A percentile compares a stretch with the other conserved stretches of the same genome.
These are phyloP conservation scores for Rhamnusium bicolor DNA, from an alignment of 2,888 invertebrate genomes.

Conservation along the genomic window DNA sequence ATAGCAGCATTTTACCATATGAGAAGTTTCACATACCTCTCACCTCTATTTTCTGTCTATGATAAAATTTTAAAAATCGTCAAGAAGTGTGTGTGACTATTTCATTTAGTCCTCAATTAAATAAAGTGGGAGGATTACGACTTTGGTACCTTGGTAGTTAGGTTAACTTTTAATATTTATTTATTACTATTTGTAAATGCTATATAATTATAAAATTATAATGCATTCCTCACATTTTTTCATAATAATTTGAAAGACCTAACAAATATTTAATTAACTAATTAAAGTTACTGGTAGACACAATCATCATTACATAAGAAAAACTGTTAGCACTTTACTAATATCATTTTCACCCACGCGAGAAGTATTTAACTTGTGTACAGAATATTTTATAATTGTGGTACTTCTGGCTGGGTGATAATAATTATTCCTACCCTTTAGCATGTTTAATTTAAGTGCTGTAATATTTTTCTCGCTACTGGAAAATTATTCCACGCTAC, in stretches of 20 bases:
- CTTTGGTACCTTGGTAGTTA: no score
- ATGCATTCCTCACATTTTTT: no score
- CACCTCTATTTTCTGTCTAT: no score
- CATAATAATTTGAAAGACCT: background rate
- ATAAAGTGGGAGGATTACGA: no score
- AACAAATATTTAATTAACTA: background rate
- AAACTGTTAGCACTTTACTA: background rate
- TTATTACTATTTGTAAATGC: no score
- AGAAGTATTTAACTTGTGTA: background rate
- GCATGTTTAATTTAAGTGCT: constrained; percentile 12
- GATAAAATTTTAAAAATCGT: no score
- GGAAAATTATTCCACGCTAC: background rate
- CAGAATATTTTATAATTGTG: constrained; percentile 2
- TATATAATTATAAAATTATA: no score
- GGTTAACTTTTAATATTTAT: no score
- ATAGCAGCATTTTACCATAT: no score
- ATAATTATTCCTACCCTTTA: background rate
- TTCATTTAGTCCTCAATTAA: no score
- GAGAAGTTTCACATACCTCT: no score
- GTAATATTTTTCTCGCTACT: constrained; percentile 2
- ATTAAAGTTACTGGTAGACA: background rate
- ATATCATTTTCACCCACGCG: background rate
- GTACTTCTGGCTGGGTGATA: background rate
- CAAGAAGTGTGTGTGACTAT: no score
- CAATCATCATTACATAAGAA: background rate